Conservation (phyloP, 2,797 vertebrate genomes). For the Moxostoma hubbsi region DNA sequence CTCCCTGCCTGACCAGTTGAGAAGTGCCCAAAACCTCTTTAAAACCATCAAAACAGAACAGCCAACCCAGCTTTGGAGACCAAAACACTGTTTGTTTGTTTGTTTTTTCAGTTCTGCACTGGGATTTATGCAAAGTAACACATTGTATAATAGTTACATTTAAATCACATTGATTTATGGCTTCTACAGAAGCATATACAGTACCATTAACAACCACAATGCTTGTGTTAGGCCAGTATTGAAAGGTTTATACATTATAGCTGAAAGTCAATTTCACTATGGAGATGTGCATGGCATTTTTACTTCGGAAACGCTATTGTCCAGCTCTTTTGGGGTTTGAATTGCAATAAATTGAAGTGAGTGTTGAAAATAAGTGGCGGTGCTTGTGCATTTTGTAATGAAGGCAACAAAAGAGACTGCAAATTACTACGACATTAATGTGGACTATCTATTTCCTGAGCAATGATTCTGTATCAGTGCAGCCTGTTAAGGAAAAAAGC, state of each 20-base stretch:
- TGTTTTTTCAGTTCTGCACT: no score
- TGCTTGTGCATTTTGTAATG: constrained; percentile 37
- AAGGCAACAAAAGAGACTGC: constrained; percentile 54
- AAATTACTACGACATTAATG: constrained; percentile 70
- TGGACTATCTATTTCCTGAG: constrained; percentile 72
- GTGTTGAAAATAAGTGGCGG: constrained; percentile 39
- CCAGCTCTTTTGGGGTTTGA: background rate
- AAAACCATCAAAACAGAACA: no score
- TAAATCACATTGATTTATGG: background rate
- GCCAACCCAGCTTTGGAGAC: no score
- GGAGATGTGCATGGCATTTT: no score
- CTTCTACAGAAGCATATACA: no score
- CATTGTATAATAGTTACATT: background rate
- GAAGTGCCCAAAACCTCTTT: no score
- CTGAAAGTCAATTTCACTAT: no score
- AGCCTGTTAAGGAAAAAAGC: constrained; percentile 64
- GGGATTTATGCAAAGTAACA: no score
- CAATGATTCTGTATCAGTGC: constrained; percentile 71
- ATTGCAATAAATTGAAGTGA: constrained; percentile 48
- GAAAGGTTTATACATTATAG: background rate
- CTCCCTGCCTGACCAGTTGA: no score
- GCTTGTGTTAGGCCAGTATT: background rate
- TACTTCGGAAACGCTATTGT: no score
- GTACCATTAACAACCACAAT: background rate
- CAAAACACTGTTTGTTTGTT: no score